Percentiles rank a stretch among this genome's conserved stretches.
phyloP scores from a whole-genome alignment of 2,797 vertebrate species.

The Pteropus rufus region DNA sequence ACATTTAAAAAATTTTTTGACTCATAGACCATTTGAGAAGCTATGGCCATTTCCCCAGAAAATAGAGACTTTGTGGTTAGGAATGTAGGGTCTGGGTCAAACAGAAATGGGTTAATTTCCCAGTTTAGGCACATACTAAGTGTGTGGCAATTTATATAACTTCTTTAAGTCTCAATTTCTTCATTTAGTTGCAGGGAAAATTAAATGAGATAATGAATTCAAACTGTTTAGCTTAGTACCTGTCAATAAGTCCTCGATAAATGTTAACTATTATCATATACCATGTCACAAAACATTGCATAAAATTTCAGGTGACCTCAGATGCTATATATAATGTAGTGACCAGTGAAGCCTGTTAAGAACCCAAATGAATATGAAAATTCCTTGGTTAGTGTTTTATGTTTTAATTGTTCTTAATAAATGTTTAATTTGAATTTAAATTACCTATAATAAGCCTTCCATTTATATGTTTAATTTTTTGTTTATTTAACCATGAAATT shows the following conservation, averaged over 20 bases:
- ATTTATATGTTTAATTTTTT: neutral
- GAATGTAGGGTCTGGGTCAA: neutral
- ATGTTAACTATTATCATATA: neutral
- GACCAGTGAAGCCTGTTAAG: neutral
- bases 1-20: neutral
- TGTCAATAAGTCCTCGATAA: neutral
- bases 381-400: neutral
- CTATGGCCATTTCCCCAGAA: neutral
- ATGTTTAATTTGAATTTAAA: conserved; percentile 55
- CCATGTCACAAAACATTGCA: neutral
- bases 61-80: neutral
- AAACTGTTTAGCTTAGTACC: neutral
- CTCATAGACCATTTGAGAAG: neutral
- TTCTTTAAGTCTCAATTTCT: neutral
- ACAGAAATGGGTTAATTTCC: neutral
- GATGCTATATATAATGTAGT: neutral
- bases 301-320: neutral
- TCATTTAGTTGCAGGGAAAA: conserved; percentile 13
- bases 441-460: conserved; percentile 1
- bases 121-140: neutral
- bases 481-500: neutral
- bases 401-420: neutral
- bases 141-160: neutral
- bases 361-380: neutral
- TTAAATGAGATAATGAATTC: neutral